A percentile compares a stretch with the other conserved stretches of the same genome.
phyloP scores from a whole-genome alignment of 2,797 vertebrate species.

The Eulemur albifrons region DNA sequence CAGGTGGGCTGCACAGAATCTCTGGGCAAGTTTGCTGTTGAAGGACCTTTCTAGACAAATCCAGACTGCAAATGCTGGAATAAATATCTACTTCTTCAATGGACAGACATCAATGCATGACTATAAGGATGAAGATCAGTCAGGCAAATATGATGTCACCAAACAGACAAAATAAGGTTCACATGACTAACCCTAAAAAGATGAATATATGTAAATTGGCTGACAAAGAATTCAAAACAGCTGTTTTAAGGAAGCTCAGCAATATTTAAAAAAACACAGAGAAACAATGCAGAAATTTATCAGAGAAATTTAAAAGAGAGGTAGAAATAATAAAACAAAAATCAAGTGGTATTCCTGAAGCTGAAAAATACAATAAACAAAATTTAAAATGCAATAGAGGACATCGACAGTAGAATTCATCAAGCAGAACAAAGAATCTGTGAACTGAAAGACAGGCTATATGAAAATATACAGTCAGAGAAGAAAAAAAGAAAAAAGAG shows the following conservation, averaged over 20 bases:
- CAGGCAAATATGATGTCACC: too few species aligned
- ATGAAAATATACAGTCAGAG: background rate
- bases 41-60: too few species aligned
- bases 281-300: background rate
- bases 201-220: background rate
- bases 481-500: background rate
- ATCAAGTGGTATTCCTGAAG: background rate
- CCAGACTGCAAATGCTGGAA: too few species aligned
- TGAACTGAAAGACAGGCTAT: background rate
- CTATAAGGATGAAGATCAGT: too few species aligned
- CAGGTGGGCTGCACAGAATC: too few species aligned
- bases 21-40: too few species aligned
- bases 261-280: background rate
- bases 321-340: background rate
- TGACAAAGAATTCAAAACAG: background rate
- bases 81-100: too few species aligned
- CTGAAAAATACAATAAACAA: background rate
- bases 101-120: too few species aligned
- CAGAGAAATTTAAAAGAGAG: background rate
- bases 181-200: background rate
- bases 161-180: background rate
- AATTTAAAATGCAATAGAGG: background rate
- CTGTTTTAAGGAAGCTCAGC: background rate
- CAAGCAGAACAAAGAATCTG: background rate
- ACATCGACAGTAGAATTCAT: background rate